Base-by-base conservation (phyloP, 2,113 vertebrate genomes). In the Oreotrochilus melanogaster region DNA sequence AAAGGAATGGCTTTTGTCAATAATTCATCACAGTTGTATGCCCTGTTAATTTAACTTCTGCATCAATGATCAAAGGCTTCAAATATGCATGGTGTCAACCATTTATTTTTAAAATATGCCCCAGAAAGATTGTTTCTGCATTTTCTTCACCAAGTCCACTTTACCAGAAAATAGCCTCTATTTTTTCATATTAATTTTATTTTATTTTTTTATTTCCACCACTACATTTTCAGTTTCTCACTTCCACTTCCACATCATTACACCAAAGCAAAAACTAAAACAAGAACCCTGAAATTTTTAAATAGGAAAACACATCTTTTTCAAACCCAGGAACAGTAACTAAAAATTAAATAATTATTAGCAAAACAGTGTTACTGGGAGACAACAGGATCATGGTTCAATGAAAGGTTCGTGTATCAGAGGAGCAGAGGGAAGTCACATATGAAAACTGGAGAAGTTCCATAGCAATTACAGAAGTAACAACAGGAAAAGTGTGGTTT, bases 21-120 rank as follows among this genome's bases (percentile, higher is more conserved):
- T 97, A 96, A 97, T 96, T 96, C 76, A 96, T 93, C 76, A 39
- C 89, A 94, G 85, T 50, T 62, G 66, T 33, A 33, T 14, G 67
- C 83, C 93, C 74, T 82, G 70, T 61, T 89, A 74, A 10, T 70
- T 93, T 80, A 84, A 35, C 33, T 95, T 93, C 78, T 74, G 71
- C 81, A 42, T 18, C 86, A 35, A 24, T 39, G 85, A 97, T 94
- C 89, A 91, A 94, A 95, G 93, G 88, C 71, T 42, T 43, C 75
- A 53, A 35, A 64, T 15, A 64, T 3, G 28, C 47, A 37, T 14
- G 23, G 74, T 80, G 85, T 51, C 89, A 86, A 47, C 66, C 7
- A 6, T 45, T 31, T 8, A 54, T 57, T 31, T 58, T n/a, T n/a
- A 43, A 58, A 58, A 79, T 0, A 0, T 27, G 69, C 66, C 57